A percentile compares a stretch with the other conserved stretches of the same genome.
Evolutionary conservation across 2,888 invertebrate species (phyloP).

Genomic region (Microctonus brassicae): DNA sequence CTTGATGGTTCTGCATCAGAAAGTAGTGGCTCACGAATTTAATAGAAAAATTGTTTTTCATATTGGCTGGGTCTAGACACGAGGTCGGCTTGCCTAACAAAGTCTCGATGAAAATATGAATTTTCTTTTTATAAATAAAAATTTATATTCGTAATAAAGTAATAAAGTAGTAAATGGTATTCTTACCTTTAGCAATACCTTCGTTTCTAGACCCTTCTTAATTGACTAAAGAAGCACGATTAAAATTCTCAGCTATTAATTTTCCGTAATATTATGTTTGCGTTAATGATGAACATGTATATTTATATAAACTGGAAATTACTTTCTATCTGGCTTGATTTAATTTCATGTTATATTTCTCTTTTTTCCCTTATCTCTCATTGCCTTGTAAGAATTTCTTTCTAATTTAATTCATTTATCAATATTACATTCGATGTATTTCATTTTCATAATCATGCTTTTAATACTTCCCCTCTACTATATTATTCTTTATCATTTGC

Average conservation of each 20-base stretch:
- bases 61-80: slow-evolving; percentile 35
- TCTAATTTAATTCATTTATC: not conserved
- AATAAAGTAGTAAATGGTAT: not conserved
- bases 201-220: slow-evolving; percentile 40
- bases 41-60: not conserved
- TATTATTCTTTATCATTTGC: not conserved
- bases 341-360: slow-evolving; percentile 20
- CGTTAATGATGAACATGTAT: not conserved
- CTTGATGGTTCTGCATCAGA: not conserved
- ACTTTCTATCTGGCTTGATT: not conserved
- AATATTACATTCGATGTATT: not conserved
- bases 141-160: not conserved
- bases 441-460: not conserved
- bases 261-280: not conserved
- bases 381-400: not conserved
- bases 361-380: slow-evolving; percentile 14
- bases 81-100: slow-evolving; percentile 21
- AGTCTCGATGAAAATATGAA: slow-evolving; percentile 49
- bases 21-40: not conserved
- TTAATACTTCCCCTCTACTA: not conserved
- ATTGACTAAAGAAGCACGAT: slow-evolving; percentile 15
- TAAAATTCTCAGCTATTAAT: slow-evolving; percentile 9
- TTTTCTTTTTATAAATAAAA: slow-evolving; percentile 7
- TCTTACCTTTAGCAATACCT: slow-evolving; percentile 1
- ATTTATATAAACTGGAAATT: too few relatives aligned